Conservation (phyloP, 2,797 vertebrate species). For the Peromyscus melanophrys region DNA sequence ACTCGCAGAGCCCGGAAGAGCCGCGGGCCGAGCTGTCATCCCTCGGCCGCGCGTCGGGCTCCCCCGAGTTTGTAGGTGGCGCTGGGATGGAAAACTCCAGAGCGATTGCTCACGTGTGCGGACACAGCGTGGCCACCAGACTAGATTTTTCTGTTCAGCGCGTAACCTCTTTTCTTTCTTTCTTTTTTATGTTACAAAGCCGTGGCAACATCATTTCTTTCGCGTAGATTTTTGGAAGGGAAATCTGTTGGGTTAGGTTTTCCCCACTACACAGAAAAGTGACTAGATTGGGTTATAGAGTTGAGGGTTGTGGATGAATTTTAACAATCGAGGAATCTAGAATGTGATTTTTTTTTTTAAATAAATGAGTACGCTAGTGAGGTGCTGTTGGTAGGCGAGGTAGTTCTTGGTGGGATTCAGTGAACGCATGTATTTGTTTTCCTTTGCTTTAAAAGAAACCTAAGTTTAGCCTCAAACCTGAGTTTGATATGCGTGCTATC, state of each 20-base stretch:
- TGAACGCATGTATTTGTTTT: not conserved
- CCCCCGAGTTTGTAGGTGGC: not conserved
- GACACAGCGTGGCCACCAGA: not conserved
- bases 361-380: not conserved
- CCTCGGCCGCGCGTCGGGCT: not conserved
- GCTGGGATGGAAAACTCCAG: not conserved
- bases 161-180: not conserved
- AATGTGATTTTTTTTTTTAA: not conserved
- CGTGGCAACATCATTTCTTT: constrained; percentile 6
- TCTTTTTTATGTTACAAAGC: not conserved
- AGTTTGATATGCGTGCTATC: not conserved
- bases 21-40: constrained; percentile 27
- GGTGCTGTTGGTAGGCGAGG: not conserved
- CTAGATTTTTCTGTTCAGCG: not conserved
- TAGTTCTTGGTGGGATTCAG: not conserved
- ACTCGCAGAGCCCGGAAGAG: too few relatives aligned
- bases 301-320: constrained; percentile 30
- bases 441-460: constrained; percentile 43
- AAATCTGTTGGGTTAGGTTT: not conserved
- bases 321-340: not conserved
- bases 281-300: not conserved
- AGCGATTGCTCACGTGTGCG: not conserved
- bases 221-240: not conserved
- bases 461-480: not conserved
- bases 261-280: not conserved